These are phyloP conservation scores for Dendrolimus punctatus DNA, from an alignment of 1,140 invertebrate species.

Conservation along the genomic window DNA sequence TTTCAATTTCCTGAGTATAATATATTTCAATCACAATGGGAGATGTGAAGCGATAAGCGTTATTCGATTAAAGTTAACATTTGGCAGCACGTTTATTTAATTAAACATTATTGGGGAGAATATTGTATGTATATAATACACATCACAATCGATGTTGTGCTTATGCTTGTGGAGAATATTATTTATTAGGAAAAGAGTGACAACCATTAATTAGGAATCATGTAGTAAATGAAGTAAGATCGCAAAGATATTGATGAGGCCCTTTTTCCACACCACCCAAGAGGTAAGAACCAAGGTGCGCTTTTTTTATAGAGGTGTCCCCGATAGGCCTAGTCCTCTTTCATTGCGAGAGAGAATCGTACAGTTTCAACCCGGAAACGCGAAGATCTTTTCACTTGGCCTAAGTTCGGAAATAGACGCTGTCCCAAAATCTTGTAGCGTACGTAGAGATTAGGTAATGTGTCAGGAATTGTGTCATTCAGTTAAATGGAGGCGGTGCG, in stretches of 20 bases:
- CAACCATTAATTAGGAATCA: too few species aligned
- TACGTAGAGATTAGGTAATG: conserved; percentile 56
- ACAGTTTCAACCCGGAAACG: too few species aligned
- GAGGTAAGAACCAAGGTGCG: conserved; percentile 66
- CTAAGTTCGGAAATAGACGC: conserved; percentile 21
- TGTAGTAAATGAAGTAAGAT: too few species aligned
- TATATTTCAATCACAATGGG: conserved; percentile 15
- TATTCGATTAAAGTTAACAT: conserved; percentile 7
- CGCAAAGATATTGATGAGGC: conserved; percentile 9
- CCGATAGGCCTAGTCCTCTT: conserved; percentile 65
- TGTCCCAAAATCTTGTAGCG: conserved; percentile 35
- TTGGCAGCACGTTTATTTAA: conserved; percentile 5
- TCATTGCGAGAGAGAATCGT: not conserved
- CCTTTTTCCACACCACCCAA: conserved; percentile 64
- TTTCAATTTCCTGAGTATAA: conserved; percentile 8
- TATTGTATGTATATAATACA: too few species aligned
- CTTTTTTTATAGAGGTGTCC: conserved; percentile 69
- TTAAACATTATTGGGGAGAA: too few species aligned
- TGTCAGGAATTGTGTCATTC: conserved; percentile 65
- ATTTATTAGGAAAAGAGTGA: too few species aligned
- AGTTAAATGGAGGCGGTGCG: conserved; percentile 51
- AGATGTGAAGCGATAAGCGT: conserved; percentile 14
- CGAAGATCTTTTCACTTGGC: not conserved
- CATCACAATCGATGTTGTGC: conserved; percentile 8
- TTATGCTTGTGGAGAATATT: not conserved